These are phyloP conservation scores for Lordiphosa collinella DNA, from an alignment of 1,140 invertebrate species.

Conservation along the genomic window DNA sequence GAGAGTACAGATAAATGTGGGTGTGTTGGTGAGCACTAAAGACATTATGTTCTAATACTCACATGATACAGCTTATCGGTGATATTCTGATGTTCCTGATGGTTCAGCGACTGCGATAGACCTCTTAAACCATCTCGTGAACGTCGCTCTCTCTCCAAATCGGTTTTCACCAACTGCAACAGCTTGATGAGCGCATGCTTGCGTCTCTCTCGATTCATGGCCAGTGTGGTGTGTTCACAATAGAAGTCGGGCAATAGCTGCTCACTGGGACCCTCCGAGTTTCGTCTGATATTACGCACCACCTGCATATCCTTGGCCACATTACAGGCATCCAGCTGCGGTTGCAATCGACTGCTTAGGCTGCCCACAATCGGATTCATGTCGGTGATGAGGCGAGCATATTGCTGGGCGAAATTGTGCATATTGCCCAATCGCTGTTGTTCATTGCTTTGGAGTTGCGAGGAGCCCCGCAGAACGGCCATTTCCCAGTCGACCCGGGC, in stretches of 20 bases:
- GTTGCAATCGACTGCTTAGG: slow-evolving; percentile 67
- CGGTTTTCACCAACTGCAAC: slow-evolving; percentile 89
- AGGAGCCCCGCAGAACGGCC: slow-evolving; percentile 89
- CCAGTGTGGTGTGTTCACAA: slow-evolving; percentile 94
- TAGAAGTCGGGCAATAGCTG: slow-evolving; percentile 96
- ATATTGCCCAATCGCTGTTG: slow-evolving; percentile 92
- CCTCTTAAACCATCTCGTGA: slow-evolving; percentile 93
- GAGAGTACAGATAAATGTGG: no score
- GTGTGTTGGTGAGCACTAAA: no score
- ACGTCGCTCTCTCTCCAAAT: slow-evolving; percentile 91
- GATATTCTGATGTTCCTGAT: slow-evolving; percentile 95
- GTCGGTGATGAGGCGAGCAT: slow-evolving; percentile 88
- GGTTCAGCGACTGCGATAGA: slow-evolving; percentile 93
- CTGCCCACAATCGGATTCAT: slow-evolving; percentile 86
- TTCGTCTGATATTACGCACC: slow-evolving; percentile 74
- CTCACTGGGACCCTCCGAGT: slow-evolving; percentile 83
- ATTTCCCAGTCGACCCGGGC: slow-evolving; percentile 95
- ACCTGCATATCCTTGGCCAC: slow-evolving; percentile 76
- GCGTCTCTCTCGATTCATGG: slow-evolving; percentile 94
- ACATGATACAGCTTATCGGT: slow-evolving; percentile 95
- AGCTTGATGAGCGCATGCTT: slow-evolving; percentile 92
- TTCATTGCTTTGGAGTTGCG: slow-evolving; percentile 90
- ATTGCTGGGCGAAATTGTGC: slow-evolving; percentile 88
- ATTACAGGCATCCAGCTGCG: slow-evolving; percentile 73
- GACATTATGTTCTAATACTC: no score